phyloP scores from a whole-genome alignment of 2,113 vertebrate genomes.

The Ranitomeya variabilis region DNA sequence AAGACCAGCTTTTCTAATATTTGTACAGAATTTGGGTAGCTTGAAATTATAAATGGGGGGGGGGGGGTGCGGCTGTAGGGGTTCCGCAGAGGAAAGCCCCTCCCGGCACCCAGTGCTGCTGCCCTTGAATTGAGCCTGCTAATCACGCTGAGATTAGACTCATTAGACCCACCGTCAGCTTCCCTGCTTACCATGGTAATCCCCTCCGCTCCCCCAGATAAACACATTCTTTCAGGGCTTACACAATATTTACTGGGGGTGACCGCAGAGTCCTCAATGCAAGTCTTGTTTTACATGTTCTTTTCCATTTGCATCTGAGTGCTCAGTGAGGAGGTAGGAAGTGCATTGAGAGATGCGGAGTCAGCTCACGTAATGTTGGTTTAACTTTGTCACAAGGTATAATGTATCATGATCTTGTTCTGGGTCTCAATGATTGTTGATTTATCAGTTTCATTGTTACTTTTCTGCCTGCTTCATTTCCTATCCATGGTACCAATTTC shows the following conservation, averaged over 20 bases:
- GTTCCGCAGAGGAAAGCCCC: conserved; percentile 53
- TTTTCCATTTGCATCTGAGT: conserved; percentile 32
- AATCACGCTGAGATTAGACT: conserved; percentile 55
- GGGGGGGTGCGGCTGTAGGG: conserved; percentile 23
- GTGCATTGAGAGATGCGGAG: conserved; percentile 30
- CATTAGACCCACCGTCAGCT: conserved; percentile 50
- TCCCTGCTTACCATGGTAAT: conserved; percentile 53
- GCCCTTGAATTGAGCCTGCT: conserved; percentile 52
- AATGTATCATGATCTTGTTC: conserved; percentile 25
- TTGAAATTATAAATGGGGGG: neutral
- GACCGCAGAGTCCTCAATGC: conserved; percentile 42
- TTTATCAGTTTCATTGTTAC: neutral
- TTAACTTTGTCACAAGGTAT: conserved; percentile 42
- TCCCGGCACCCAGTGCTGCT: conserved; percentile 41
- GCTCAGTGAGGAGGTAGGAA: conserved; percentile 35
- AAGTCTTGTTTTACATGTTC: conserved; percentile 53
- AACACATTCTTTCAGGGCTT: conserved; percentile 53
- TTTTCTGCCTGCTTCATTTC: neutral
- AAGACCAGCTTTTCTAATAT: neutral
- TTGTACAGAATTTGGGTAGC: neutral
- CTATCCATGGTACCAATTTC: neutral
- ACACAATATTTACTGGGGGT: conserved; percentile 51
- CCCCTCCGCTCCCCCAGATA: conserved; percentile 53
- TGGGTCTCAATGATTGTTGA: neutral
- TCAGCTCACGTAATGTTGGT: conserved; percentile 39